phyloP scores from a whole-genome alignment of 2,113 vertebrate species.

The Ploceus nigricollis region DNA sequence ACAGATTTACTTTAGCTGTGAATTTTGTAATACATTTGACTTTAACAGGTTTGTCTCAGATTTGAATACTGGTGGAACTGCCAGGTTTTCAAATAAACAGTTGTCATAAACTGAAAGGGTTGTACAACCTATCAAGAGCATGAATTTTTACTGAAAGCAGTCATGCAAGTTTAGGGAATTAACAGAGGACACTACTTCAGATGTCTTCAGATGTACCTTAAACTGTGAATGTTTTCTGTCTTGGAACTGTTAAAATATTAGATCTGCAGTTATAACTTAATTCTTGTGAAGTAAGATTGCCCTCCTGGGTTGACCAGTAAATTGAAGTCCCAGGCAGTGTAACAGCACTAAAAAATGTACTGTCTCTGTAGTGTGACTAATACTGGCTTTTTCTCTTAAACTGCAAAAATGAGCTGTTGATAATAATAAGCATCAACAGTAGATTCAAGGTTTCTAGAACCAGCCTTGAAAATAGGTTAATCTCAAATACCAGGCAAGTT shows the following conservation, averaged over 20 bases:
- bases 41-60: neutral
- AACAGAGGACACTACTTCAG: neutral
- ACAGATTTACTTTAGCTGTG: neutral
- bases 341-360: neutral
- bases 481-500: neutral
- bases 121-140: neutral
- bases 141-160: neutral
- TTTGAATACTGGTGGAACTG: neutral
- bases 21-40: neutral
- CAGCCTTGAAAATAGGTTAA: neutral
- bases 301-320: neutral
- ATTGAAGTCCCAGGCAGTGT: neutral
- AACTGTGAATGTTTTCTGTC: neutral
- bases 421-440: neutral
- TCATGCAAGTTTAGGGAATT: neutral
- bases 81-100: neutral
- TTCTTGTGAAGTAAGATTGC: neutral
- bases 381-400: neutral
- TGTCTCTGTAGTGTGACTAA: neutral
- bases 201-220: neutral
- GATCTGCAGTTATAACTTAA: neutral
- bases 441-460: neutral
- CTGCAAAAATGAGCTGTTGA: neutral
- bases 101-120: neutral
- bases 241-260: neutral